Conservation (phyloP, 2,113 vertebrate genomes). For the Apeltes quadracus region DNA sequence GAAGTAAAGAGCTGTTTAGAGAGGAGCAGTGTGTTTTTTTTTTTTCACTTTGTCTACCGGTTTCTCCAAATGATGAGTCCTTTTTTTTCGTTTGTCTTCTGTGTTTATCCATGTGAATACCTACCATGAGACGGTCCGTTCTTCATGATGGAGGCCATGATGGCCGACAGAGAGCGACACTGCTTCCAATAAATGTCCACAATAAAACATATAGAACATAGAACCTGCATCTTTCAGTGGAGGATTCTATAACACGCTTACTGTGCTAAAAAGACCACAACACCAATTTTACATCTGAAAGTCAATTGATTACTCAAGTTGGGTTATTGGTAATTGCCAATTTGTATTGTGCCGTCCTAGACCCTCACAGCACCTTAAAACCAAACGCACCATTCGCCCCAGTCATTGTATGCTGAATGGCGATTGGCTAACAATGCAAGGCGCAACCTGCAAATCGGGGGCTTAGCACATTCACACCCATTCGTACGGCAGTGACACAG, state of each 20-base stretch:
- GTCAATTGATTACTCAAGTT: neutral
- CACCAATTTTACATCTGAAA: neutral
- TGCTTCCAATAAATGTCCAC: slow-evolving; percentile 25
- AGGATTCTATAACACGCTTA: neutral
- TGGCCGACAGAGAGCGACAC: slow-evolving; percentile 29
- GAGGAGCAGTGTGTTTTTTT: slow-evolving; percentile 21
- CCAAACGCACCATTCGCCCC: neutral
- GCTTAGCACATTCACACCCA: neutral
- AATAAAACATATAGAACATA: no score
- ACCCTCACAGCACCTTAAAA: neutral
- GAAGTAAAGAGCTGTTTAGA: slow-evolving; percentile 33
- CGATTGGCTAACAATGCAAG: neutral
- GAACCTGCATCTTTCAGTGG: neutral
- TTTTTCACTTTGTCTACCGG: neutral
- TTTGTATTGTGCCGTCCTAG: neutral
- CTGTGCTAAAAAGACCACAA: neutral
- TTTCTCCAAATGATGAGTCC: neutral
- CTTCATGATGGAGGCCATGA: slow-evolving; percentile 23
- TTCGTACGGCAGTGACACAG: neutral
- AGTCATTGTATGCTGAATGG: neutral
- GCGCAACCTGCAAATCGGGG: neutral
- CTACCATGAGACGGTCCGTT: slow-evolving; percentile 8
- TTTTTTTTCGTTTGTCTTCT: neutral
- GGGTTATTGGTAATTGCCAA: neutral
- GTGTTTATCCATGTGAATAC: slow-evolving; percentile 6